Conservation (phyloP, 2,888 invertebrate species). For the Chaitophorus viminalis region DNA sequence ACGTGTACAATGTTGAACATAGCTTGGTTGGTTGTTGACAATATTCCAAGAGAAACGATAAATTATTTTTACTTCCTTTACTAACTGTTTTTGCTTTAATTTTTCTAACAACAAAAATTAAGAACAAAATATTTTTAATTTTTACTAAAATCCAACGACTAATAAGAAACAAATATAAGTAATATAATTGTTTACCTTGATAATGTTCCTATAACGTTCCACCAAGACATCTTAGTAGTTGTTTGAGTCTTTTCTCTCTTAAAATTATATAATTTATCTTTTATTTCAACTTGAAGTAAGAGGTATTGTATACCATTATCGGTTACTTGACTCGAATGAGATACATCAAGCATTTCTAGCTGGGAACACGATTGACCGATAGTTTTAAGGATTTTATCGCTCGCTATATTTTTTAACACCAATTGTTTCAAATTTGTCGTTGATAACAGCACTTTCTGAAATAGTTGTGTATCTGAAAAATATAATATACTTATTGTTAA, state of each 20-base stretch:
- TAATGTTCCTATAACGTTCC: conserved; percentile 23
- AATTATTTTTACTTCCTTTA: conserved; percentile 19
- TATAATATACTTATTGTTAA: not conserved
- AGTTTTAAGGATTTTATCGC: conserved; percentile 67
- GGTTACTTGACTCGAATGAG: conserved; percentile 68
- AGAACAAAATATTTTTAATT: not conserved
- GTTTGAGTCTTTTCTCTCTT: not conserved
- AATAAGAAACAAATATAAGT: not conserved
- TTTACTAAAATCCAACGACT: not conserved
- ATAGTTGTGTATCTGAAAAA: conserved; percentile 67
- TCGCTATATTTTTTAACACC: conserved; percentile 68
- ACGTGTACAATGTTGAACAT: conserved; percentile 67
- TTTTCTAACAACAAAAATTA: conserved; percentile 29
- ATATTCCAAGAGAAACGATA: conserved; percentile 67
- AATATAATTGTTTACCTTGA: conserved; percentile 42
- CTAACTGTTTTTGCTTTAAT: not conserved
- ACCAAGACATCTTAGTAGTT: conserved; percentile 12
- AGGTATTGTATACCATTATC: conserved; percentile 68
- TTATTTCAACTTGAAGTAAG: conserved; percentile 67
- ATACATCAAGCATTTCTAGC: conserved; percentile 67
- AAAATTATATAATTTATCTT: conserved; percentile 65
- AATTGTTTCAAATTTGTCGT: conserved; percentile 67
- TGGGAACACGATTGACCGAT: conserved; percentile 68
- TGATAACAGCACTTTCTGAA: conserved; percentile 67
- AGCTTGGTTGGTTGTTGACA: conserved; percentile 67